A percentile compares a stretch with the other conserved stretches of the same genome.
phyloP scores from a whole-genome alignment of 2,113 vertebrate species.

The Cavia porcellus region DNA sequence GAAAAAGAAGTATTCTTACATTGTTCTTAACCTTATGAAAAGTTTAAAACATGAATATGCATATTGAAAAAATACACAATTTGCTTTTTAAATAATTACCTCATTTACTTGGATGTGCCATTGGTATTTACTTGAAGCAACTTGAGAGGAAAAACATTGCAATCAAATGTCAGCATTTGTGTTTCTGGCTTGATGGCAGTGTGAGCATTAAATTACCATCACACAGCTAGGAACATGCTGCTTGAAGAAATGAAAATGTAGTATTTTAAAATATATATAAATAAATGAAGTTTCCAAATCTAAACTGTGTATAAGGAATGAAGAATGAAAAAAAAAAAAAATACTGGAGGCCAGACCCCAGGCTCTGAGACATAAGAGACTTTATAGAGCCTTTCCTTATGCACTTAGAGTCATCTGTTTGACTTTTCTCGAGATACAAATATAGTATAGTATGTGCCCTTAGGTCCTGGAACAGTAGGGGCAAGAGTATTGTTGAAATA shows the following conservation, averaged over 20 bases:
- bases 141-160: conserved; percentile 66
- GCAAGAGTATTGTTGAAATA: not conserved
- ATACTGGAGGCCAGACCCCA: not conserved
- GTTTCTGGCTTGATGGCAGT: conserved; percentile 67
- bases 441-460: not conserved
- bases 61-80: conserved; percentile 57
- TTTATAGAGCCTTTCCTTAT: conserved; percentile 24
- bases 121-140: conserved; percentile 75
- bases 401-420: conserved; percentile 47
- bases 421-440: not conserved
- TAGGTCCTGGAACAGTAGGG: not conserved
- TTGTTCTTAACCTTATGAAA: conserved; percentile 20
- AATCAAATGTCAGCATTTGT: conserved; percentile 79
- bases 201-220: conserved; percentile 70
- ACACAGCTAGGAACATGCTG: conserved; percentile 43
- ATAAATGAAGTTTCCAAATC: conserved; percentile 67
- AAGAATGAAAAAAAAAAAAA: conserved; percentile 55
- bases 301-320: conserved; percentile 24
- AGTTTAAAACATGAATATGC: conserved; percentile 60
- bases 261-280: not conserved
- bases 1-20: conserved; percentile 19
- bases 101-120: conserved; percentile 69
- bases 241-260: conserved; percentile 63
- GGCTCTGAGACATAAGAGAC: conserved; percentile 6
- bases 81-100: conserved; percentile 71